A percentile compares a stretch with the other conserved stretches of the same genome.
Evolutionary conservation across 2,888 invertebrate genomes (phyloP).

Genomic region (Griposia aprilina): DNA sequence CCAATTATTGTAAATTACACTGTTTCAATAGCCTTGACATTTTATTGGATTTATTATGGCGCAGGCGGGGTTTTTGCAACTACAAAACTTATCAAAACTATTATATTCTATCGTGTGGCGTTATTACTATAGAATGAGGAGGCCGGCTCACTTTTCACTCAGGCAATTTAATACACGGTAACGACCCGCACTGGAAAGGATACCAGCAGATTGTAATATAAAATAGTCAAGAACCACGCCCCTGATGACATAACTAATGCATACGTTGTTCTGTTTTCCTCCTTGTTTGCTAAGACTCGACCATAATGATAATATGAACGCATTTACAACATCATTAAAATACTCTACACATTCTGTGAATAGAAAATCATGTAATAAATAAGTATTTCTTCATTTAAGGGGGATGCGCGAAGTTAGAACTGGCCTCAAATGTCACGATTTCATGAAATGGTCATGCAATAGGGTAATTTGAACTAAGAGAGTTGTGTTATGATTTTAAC

Average conservation of each 20-base stretch:
- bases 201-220: constrained; percentile 1
- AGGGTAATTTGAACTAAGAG: not conserved
- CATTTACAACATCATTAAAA: constrained; percentile 23
- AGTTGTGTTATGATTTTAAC: not conserved
- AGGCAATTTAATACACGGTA: no score
- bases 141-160: not conserved
- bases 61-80: constrained; percentile 6
- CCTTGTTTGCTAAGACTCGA: constrained; percentile 9
- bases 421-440: not conserved
- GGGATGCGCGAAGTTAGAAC: not conserved
- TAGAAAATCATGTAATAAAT: constrained; percentile 12
- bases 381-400: not conserved
- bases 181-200: not conserved
- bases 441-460: not conserved
- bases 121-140: not conserved
- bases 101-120: not conserved
- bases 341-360: constrained; percentile 18
- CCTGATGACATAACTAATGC: constrained; percentile 9
- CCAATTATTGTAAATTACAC: not conserved
- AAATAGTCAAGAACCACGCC: constrained; percentile 4
- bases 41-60: constrained; percentile 7
- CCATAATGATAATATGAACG: constrained; percentile 11
- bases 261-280: constrained; percentile 20
- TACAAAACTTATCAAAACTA: not conserved
- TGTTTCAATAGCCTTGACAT: constrained; percentile 26